Evolutionary conservation across 2,797 vertebrate species (phyloP).

Genomic region (Danio jaintianensis): DNA sequence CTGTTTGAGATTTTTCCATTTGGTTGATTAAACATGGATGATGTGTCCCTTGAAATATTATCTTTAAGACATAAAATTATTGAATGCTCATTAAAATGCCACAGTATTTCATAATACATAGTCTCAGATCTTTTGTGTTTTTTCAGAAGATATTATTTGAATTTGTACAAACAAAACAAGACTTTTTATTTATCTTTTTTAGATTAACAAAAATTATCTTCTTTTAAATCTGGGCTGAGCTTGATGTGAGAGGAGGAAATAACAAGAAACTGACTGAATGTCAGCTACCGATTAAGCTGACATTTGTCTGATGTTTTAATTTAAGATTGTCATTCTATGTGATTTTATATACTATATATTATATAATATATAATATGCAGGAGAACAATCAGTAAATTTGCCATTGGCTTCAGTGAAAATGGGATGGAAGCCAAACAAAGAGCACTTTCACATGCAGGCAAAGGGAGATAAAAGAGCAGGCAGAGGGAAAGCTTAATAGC

Average conservation of each 20-base stretch:
- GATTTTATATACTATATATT: not conserved
- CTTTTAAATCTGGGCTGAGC: not conserved
- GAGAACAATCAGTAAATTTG: not conserved
- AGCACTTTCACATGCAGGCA: no score
- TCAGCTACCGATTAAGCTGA: not conserved
- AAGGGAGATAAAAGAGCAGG: no score
- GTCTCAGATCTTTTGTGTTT: not conserved
- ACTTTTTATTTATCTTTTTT: no score
- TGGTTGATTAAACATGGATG: not conserved
- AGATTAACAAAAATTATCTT: not conserved
- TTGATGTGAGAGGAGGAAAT: not conserved
- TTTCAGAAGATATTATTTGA: not conserved
- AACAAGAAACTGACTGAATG: not conserved
- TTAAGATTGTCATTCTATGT: not conserved
- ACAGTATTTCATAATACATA: not conserved
- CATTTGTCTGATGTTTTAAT: not conserved
- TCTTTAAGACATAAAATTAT: not conserved
- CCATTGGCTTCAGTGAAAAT: not conserved
- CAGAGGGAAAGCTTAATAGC: no score
- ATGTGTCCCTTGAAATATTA: not conserved
- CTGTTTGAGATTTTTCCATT: not conserved
- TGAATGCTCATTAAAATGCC: not conserved
- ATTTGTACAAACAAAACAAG: constrained; percentile 6
- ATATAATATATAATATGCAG: not conserved
- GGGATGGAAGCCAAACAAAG: not conserved